phyloP scores from a whole-genome alignment of 2,113 vertebrate genomes.

The Pantherophis guttatus region DNA sequence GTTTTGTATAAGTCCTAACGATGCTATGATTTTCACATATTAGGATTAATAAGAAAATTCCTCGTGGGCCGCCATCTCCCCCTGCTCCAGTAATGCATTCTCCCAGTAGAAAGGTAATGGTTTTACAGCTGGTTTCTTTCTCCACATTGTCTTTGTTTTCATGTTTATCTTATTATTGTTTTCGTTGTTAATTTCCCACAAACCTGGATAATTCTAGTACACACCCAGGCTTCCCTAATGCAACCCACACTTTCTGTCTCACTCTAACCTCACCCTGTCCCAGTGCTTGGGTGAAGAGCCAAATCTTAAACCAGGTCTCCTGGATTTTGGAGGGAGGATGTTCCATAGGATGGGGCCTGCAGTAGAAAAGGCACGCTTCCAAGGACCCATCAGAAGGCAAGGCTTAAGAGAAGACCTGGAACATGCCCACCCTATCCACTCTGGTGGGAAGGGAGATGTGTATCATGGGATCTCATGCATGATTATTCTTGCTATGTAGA shows the following conservation, averaged over 20 bases:
- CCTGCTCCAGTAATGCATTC: slow-evolving; percentile 99
- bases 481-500: background rate
- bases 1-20: slow-evolving; percentile 13
- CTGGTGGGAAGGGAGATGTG: background rate
- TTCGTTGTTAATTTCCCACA: background rate
- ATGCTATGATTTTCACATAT: slow-evolving; percentile 47
- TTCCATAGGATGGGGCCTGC: background rate
- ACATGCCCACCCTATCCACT: background rate
- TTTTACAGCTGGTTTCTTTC: background rate
- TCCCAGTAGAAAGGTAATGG: slow-evolving; percentile 91
- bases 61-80: slow-evolving; percentile 92
- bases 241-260: background rate
- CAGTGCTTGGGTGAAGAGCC: background rate
- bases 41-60: slow-evolving; percentile 99
- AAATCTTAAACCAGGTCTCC: background rate
- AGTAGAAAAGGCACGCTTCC: background rate
- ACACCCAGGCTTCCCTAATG: background rate
- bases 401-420: background rate
- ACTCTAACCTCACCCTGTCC: background rate
- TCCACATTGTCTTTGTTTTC: background rate
- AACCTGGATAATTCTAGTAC: background rate
- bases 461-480: background rate
- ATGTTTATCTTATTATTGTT: background rate
- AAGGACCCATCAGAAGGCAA: background rate
- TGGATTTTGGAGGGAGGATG: background rate